Base-by-base conservation (phyloP, 1,140 invertebrate species). In the Gonatopus flavifemur region DNA sequence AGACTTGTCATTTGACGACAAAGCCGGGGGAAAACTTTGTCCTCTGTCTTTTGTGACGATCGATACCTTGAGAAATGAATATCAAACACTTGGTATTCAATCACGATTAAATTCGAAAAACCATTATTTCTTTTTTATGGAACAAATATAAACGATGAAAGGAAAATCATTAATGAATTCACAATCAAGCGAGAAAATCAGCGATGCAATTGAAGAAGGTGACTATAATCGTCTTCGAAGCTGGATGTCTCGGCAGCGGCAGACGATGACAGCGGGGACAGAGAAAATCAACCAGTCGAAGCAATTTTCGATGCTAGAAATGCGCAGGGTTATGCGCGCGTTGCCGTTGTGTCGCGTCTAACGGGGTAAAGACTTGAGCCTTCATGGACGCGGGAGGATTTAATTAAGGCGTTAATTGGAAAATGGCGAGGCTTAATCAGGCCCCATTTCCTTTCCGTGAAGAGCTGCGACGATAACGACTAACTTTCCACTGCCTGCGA, bases 361-460 rank as follows among this genome's bases (percentile, higher is more conserved):
- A 20, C 35, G 22, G 22, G 24, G 47, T 32, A 22, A 6, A 40
- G 10, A 40, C 13, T n/a, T n/a, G n/a, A n/a, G 22, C 20, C 39
- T 41, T 22, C 40, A 32, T n/a, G 18, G 40, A 21, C 6, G 12
- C 38, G 13, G 52, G 50, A 55, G 56, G 59, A 67, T 71, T 70
- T 68, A 71, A 71, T 71, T 68, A 70, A 69, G 60, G 64, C 64
- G 62, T 68, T 71, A 71, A 71, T 68, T 71, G 67, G 68, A 67
- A 71, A 68, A 66, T 62, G 64, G 64, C 65, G 62, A 63, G 58
- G 66, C 68, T 72, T 72, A 72, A 68, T 70, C 66, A 63, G 55
- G 50, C 49, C 52, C 63, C 63, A 64, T 69, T 69, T 69, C 67
- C 62, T 50, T 53, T 42, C 62, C 55, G 59, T 68, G 70, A 69